Evolutionary conservation across 2,797 vertebrate species (phyloP).

Genomic region (Remorina albescens): DNA sequence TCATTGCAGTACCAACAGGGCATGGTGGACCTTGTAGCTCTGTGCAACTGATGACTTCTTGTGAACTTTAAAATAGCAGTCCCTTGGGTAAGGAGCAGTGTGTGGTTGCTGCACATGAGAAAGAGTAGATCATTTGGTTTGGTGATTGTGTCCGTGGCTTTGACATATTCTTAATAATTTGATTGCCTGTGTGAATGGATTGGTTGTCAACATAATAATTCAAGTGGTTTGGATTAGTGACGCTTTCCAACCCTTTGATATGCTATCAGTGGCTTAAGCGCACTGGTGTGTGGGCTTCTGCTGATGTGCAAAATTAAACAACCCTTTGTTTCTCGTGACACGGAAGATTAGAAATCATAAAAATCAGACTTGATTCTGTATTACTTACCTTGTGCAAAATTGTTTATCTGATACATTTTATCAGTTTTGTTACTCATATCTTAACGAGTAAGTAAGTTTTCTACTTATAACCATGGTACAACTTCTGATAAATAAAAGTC

Average conservation of each 20-base stretch:
- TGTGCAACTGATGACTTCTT: neutral
- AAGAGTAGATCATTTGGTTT: conserved; percentile 35
- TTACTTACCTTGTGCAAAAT: neutral
- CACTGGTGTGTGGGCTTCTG: conserved; percentile 14
- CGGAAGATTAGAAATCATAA: neutral
- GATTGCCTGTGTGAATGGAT: conserved; percentile 18
- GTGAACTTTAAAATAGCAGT: conserved; percentile 18
- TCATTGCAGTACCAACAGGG: neutral
- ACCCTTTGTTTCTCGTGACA: neutral
- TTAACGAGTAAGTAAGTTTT: neutral
- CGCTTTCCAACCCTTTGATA: conserved; percentile 44
- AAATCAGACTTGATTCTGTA: neutral
- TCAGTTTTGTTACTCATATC: neutral
- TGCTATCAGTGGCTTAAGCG: conserved; percentile 56
- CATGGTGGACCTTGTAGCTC: neutral
- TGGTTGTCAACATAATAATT: conserved; percentile 46
- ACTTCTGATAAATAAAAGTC: too few species aligned
- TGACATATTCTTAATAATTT: conserved; percentile 29
- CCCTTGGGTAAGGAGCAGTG: neutral
- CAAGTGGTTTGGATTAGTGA: conserved; percentile 34
- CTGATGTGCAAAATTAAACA: conserved; percentile 54
- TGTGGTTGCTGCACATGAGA: neutral
- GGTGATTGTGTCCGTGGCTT: conserved; percentile 38
- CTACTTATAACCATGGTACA: too few species aligned
- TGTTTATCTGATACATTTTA: neutral